Conservation (phyloP, 2,888 invertebrate genomes). For the Camptogramma bilineatum region DNA sequence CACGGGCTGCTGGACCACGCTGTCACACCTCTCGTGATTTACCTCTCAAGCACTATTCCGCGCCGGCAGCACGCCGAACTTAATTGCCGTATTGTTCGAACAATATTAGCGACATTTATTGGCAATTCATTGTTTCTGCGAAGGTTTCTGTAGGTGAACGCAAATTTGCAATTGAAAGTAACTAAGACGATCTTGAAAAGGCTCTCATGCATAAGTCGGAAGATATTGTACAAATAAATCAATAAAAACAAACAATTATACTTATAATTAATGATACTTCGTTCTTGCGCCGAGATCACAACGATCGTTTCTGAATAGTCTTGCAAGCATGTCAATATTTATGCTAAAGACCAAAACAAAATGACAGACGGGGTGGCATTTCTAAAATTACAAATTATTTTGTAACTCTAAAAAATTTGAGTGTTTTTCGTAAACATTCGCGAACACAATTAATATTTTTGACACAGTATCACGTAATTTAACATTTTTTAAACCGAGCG, state of each 20-base stretch:
- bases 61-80: slow-evolving; percentile 25
- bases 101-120: slow-evolving; percentile 31
- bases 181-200: slow-evolving; percentile 19
- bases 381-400: no score
- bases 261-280: no score
- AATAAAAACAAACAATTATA: neutral
- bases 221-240: neutral
- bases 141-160: slow-evolving; percentile 23
- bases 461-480: no score
- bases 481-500: no score
- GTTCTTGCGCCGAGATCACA: no score
- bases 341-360: no score
- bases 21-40: slow-evolving; percentile 38
- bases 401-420: no score
- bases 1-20: slow-evolving; percentile 54
- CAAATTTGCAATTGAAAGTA: slow-evolving; percentile 27
- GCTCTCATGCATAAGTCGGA: slow-evolving; percentile 4
- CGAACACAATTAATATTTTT: no score
- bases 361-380: no score
- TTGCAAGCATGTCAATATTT: no score
- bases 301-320: no score
- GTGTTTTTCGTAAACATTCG: no score
- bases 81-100: slow-evolving; percentile 47
- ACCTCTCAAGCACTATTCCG: slow-evolving; percentile 32
- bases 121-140: slow-evolving; percentile 25